Evolutionary conservation across 2,113 vertebrate genomes (phyloP).

Genomic region (Heptranchias perlo): DNA sequence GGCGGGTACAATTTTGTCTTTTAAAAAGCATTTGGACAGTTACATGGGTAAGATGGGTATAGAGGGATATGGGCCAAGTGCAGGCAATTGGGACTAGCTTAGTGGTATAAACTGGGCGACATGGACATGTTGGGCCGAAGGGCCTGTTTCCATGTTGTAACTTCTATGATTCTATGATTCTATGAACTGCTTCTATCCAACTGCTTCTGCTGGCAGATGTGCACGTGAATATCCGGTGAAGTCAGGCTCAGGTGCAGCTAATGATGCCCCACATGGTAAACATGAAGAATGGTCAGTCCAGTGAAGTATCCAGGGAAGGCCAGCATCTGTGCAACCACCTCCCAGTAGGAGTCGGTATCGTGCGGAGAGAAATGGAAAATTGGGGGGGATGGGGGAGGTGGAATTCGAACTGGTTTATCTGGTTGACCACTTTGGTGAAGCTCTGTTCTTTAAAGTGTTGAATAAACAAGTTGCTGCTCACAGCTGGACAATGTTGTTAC

Average conservation of each 20-base stretch:
- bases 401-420: no score
- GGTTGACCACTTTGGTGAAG: background rate
- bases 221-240: background rate
- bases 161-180: no score
- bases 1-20: no score
- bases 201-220: background rate
- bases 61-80: no score
- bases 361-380: background rate
- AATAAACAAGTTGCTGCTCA: conserved; percentile 23
- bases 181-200: background rate
- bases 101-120: no score
- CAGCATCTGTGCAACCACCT: background rate
- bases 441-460: background rate
- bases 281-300: background rate
- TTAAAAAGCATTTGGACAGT: no score
- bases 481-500: background rate
- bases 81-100: no score
- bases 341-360: background rate
- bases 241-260: background rate
- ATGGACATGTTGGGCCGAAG: no score
- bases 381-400: background rate
- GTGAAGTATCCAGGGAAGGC: background rate
- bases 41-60: no score
- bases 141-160: no score
- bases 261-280: background rate